Conservation (phyloP, 2,888 invertebrate species). For the Macrostomum cliftonense region DNA sequence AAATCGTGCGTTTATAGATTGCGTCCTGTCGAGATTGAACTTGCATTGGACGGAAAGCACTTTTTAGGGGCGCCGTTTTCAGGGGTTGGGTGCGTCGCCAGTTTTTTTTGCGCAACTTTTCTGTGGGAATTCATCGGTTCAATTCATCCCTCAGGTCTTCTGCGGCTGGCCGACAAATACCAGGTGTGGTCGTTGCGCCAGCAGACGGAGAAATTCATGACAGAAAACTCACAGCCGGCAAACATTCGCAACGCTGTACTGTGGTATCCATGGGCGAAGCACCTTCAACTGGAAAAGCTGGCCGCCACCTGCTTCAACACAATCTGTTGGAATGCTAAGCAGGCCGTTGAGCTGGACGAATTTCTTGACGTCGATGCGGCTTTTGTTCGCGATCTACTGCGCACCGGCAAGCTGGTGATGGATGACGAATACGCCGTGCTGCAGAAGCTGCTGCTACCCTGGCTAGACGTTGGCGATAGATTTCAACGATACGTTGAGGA, state of each 20-base stretch:
- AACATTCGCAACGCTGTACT: constrained; percentile 1
- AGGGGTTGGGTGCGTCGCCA: no score
- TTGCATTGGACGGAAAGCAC: no score
- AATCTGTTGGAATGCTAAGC: constrained; percentile 33
- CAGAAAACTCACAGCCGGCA: constrained; percentile 20
- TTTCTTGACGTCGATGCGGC: constrained; percentile 34
- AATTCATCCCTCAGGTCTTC: constrained; percentile 17
- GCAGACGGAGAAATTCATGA: constrained; percentile 32
- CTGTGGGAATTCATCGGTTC: no score
- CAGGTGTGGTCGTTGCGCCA: constrained; percentile 30
- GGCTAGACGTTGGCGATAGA: constrained; percentile 4
- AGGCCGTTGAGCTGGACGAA: constrained; percentile 23
- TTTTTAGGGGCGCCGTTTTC: no score
- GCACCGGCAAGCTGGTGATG: constrained; percentile 28
- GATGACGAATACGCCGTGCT: constrained; percentile 19
- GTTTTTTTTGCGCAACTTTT: no score
- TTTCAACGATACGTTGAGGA: constrained; percentile 17
- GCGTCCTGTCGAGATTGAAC: no score
- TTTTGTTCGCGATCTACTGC: constrained; percentile 28
- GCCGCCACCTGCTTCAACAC: constrained; percentile 30
- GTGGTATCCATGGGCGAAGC: constrained; percentile 36
- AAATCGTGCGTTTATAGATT: no score
- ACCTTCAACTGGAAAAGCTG: constrained; percentile 25
- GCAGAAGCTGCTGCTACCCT: no score
- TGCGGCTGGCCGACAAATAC: constrained; percentile 37